phyloP scores from a whole-genome alignment of 2,797 vertebrate genomes.

The Propithecus perrieri region DNA sequence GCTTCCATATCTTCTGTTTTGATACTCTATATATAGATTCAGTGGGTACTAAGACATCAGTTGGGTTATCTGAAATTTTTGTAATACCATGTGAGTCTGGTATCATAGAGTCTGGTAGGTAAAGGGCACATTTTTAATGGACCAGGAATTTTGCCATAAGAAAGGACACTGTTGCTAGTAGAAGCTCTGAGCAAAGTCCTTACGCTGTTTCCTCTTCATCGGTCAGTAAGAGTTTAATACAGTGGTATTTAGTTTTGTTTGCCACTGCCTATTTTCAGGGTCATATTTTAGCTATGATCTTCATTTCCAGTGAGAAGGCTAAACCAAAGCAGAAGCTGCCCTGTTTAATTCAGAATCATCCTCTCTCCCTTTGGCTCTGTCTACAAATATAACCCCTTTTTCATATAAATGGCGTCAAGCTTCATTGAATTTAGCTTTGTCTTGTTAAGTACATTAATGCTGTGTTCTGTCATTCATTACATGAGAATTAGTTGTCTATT shows the following conservation, averaged over 20 bases:
- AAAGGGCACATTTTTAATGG: background rate
- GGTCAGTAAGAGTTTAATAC: slow-evolving; percentile 62
- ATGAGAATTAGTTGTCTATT: slow-evolving; percentile 73
- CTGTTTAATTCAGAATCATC: slow-evolving; percentile 76
- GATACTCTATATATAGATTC: background rate
- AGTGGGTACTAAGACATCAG: slow-evolving; percentile 32
- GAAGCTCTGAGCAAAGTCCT: slow-evolving; percentile 41
- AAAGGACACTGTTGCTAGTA: slow-evolving; percentile 29
- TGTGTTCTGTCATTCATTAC: slow-evolving; percentile 77
- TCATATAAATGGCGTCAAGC: slow-evolving; percentile 77
- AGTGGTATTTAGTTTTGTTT: slow-evolving; percentile 43
- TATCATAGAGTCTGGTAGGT: background rate
- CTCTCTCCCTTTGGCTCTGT: slow-evolving; percentile 52
- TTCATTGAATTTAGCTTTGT: slow-evolving; percentile 77
- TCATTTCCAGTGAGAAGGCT: slow-evolving; percentile 69
- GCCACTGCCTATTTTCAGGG: slow-evolving; percentile 51
- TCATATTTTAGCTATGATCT: slow-evolving; percentile 74
- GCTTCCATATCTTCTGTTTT: background rate
- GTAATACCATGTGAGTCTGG: background rate
- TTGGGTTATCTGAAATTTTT: slow-evolving; percentile 42
- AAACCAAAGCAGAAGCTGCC: slow-evolving; percentile 74
- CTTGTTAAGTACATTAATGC: slow-evolving; percentile 78
- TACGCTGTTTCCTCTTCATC: slow-evolving; percentile 41
- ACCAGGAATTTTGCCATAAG: slow-evolving; percentile 39
- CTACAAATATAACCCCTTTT: slow-evolving; percentile 72